Evolutionary conservation across 1,140 invertebrate genomes (phyloP).

Genomic region (Parasteatoda tepidariorum): DNA sequence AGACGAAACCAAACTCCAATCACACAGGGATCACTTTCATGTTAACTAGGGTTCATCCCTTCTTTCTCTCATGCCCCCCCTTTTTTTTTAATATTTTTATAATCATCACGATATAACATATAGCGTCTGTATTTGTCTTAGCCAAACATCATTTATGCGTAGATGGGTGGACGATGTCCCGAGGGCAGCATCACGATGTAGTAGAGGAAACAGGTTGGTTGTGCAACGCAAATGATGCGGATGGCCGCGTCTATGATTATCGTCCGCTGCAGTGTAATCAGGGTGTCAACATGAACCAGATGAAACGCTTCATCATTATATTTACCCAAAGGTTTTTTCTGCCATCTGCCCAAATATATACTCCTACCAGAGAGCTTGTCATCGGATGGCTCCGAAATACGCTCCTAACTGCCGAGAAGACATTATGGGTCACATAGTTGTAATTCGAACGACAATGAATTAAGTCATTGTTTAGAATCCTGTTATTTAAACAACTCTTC

Average conservation of each 20-base stretch:
- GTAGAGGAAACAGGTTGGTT: slow-evolving; percentile 7
- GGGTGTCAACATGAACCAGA: slow-evolving; percentile 47
- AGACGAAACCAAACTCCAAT: not conserved
- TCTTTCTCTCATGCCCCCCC: not conserved
- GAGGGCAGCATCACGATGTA: not conserved
- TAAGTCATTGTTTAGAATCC: too few species aligned
- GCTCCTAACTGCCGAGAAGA: too few species aligned
- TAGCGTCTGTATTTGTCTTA: slow-evolving; percentile 15
- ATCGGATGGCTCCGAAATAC: too few species aligned
- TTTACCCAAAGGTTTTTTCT: slow-evolving; percentile 34
- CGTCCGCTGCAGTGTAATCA: slow-evolving; percentile 37
- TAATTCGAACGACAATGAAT: too few species aligned
- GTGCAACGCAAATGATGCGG: not conserved
- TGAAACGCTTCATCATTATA: slow-evolving; percentile 53
- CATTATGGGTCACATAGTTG: too few species aligned
- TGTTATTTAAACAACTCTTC: too few species aligned
- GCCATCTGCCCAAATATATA: slow-evolving; percentile 18
- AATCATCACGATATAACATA: slow-evolving; percentile 3
- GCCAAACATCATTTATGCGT: not conserved
- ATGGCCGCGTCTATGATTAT: slow-evolving; percentile 14
- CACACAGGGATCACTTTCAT: not conserved
- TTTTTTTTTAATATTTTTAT: not conserved
- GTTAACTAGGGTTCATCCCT: not conserved
- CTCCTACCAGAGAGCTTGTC: slow-evolving; percentile 37
- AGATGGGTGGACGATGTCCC: not conserved